These are phyloP conservation scores for Drosophila acutilabella DNA, from an alignment of 2,888 invertebrate species.

Conservation along the genomic window DNA sequence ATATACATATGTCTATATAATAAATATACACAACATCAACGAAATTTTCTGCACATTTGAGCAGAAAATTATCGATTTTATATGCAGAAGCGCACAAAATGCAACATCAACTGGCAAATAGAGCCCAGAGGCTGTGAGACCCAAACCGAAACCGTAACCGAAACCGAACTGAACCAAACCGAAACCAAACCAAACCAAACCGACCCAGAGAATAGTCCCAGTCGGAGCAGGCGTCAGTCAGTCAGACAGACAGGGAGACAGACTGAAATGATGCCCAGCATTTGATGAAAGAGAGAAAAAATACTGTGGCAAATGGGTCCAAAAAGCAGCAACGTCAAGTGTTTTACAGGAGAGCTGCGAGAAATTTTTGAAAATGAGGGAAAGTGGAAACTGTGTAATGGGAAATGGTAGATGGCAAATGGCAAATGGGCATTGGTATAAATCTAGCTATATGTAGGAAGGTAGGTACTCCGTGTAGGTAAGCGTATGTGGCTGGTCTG, in stretches of 20 bases:
- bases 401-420: too few relatives aligned
- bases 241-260: conserved; percentile 10
- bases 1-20: conserved; percentile 19
- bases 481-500: conserved; percentile 25
- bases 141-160: conserved; percentile 19
- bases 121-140: conserved; percentile 26
- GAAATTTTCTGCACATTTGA: conserved; percentile 82
- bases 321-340: conserved; percentile 44
- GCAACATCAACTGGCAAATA: conserved; percentile 65
- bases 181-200: conserved; percentile 1
- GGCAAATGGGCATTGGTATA: conserved; percentile 6
- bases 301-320: conserved; percentile 23
- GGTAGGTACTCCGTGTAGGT: conserved; percentile 10
- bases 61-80: conserved; percentile 81
- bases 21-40: conserved; percentile 57
- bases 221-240: conserved; percentile 5
- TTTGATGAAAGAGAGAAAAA: conserved; percentile 36
- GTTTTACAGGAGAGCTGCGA: conserved; percentile 6
- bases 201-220: not conserved
- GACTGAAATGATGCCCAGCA: conserved; percentile 61
- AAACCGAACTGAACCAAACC: conserved; percentile 10
- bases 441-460: conserved; percentile 1
- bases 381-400: not conserved
- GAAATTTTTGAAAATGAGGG: not conserved
- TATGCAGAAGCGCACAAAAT: conserved; percentile 60